These are phyloP conservation scores for Phoxinus phoxinus DNA, from an alignment of 2,113 vertebrate species.

Conservation along the genomic window DNA sequence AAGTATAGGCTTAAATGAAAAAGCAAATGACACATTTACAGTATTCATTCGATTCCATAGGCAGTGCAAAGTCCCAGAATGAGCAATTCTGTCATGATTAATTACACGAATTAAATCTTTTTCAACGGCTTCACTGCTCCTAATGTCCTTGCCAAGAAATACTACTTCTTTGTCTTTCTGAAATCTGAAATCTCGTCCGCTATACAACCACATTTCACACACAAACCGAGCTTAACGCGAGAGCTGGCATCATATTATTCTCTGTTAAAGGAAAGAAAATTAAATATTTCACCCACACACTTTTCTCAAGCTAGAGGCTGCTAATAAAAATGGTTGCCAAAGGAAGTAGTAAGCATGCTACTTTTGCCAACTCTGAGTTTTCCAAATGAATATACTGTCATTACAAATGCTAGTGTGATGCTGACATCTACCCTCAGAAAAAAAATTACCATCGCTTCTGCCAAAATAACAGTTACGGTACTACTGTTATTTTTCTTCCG, in stretches of 20 bases:
- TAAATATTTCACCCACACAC: constrained; percentile 31
- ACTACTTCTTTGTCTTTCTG: constrained; percentile 60
- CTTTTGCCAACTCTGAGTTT: constrained; percentile 10
- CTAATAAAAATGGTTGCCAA: constrained; percentile 33
- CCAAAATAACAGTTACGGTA: constrained; percentile 8
- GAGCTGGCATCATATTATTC: constrained; percentile 22
- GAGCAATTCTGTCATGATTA: constrained; percentile 64
- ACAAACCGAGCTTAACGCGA: constrained; percentile 57
- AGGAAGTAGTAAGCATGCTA: constrained; percentile 16
- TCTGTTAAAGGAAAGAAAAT: not conserved
- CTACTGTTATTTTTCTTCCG: not conserved
- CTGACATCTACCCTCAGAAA: not conserved
- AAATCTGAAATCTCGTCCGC: constrained; percentile 68
- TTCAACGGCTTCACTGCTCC: constrained; percentile 56
- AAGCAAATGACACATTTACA: constrained; percentile 54
- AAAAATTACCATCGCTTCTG: not conserved
- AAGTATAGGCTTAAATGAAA: constrained; percentile 3
- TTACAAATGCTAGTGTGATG: not conserved
- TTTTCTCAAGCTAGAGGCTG: constrained; percentile 24
- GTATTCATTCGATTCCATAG: constrained; percentile 61
- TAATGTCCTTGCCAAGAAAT: constrained; percentile 68
- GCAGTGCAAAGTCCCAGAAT: constrained; percentile 40
- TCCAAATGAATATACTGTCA: not conserved
- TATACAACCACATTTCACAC: constrained; percentile 64
- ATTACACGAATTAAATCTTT: constrained; percentile 65